phyloP scores from a whole-genome alignment of 2,113 vertebrate species.

The Grallaria varia region DNA sequence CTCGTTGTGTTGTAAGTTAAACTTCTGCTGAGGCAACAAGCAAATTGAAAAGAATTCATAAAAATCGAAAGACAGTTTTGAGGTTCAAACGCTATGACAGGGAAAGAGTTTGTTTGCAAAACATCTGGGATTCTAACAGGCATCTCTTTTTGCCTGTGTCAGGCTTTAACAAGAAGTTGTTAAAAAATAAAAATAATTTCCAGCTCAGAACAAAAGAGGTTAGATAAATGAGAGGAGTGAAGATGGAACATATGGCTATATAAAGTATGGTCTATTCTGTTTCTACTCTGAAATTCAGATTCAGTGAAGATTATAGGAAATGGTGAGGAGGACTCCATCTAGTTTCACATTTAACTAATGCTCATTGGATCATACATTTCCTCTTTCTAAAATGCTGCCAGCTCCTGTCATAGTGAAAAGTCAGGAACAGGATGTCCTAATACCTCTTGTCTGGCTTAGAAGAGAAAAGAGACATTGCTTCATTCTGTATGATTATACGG shows the following conservation, averaged over 20 bases:
- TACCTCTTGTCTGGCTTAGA: not conserved
- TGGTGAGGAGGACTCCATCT: not conserved
- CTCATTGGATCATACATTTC: not conserved
- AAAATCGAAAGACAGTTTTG: not conserved
- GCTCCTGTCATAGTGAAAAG: not conserved
- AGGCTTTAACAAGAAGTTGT: not conserved
- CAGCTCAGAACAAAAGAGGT: not conserved
- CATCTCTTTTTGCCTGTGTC: not conserved
- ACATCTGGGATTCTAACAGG: not conserved
- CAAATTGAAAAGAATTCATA: not conserved
- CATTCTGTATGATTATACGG: not conserved
- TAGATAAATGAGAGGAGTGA: constrained; percentile 11
- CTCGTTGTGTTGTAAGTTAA: not conserved
- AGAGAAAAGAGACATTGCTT: not conserved
- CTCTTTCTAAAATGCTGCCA: not conserved
- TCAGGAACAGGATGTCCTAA: not conserved
- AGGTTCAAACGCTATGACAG: not conserved
- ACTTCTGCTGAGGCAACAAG: not conserved
- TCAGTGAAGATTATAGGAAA: not conserved
- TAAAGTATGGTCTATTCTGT: constrained; percentile 4
- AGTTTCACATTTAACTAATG: constrained; percentile 23
- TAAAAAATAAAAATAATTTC: not conserved
- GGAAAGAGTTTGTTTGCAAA: not conserved
- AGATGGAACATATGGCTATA: constrained; percentile 2
- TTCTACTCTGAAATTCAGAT: not conserved